Evolutionary conservation across 1,140 invertebrate genomes (phyloP).

Genomic region (Polypedilum vanderplanki): DNA sequence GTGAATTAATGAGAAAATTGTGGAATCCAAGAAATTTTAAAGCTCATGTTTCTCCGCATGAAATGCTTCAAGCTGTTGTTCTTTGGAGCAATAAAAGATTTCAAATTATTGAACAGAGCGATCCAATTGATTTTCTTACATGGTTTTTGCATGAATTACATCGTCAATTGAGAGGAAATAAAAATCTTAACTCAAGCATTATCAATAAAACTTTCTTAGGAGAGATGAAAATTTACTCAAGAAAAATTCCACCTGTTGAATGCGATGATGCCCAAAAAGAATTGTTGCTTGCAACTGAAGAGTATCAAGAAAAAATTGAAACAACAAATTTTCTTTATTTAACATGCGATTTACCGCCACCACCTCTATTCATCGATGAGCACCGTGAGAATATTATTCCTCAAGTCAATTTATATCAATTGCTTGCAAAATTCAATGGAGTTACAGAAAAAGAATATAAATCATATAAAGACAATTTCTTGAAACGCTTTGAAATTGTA

Average conservation of each 20-base stretch:
- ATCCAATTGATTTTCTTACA: constrained; percentile 93
- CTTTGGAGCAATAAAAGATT: constrained; percentile 97
- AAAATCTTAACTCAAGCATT: constrained; percentile 78
- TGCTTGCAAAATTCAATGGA: constrained; percentile 95
- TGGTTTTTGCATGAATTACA: constrained; percentile 95
- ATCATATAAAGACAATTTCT: constrained; percentile 97
- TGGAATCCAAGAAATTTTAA: constrained; percentile 99
- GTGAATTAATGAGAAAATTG: constrained; percentile 93
- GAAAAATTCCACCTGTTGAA: constrained; percentile 91
- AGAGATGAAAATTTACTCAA: constrained; percentile 88
- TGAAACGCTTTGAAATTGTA: constrained; percentile 95
- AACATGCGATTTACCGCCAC: constrained; percentile 92
- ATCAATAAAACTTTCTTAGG: constrained; percentile 95
- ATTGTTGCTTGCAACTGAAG: constrained; percentile 68
- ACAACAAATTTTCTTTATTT: constrained; percentile 92
- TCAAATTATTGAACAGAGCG: constrained; percentile 97
- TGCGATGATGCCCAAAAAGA: constrained; percentile 82
- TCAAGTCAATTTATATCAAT: constrained; percentile 89
- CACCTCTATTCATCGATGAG: constrained; percentile 95
- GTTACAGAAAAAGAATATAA: constrained; percentile 95
- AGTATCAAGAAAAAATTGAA: constrained; percentile 80
- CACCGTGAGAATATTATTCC: constrained; percentile 97
- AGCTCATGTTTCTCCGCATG: constrained; percentile 98
- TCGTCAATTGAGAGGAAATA: constrained; percentile 78
- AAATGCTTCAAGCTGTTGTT: constrained; percentile 99